Base-by-base conservation (phyloP, 2,888 invertebrate genomes). In the Microctonus brassicae region DNA sequence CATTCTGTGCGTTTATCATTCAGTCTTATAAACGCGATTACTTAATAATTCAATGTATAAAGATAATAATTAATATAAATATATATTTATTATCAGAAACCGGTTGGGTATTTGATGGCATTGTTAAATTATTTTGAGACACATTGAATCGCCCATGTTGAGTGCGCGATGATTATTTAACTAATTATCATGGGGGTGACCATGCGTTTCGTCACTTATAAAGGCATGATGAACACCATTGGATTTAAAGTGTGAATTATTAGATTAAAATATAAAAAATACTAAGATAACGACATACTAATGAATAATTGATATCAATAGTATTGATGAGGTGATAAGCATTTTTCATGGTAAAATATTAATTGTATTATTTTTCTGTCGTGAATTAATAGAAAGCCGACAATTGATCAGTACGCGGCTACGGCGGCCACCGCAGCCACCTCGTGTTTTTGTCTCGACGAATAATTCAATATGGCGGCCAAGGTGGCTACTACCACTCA, bases 401-500 rank as follows among this genome's bases (percentile, higher is more conserved):
- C 69, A 72, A 58, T 66, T 67, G 52, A 29, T 9, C 39, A 26
- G 70, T 52, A 71, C 42, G 63, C 39, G 69, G 69, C 67, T 69
- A 70, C 64, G 66, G 67, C 55, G 67, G 69, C 73, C 75, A 78
- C 84, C 84, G 67, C 55, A 69, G 69, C 73, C 75, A 78, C 84
- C 84, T 83, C 83, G 84, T 84, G 84, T 82, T 83, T 83, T 77
- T 72, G 70, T 76, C 74, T 79, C 76, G 75, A 73, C 80, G 76
- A 78, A 77, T 77, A 75, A 67, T 80, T 75, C 82, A 86, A 87
- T 78, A 88, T 88, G 88, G 88, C 88, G 81, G 83, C 88, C 86
- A 89, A 89, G 88, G 89, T 89, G 87, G 84, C 84, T 70, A 78
- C 75, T 71, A 82, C 80, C 89, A 89, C 89, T 88, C 80, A 79